Conservation (phyloP, 2,113 vertebrate species). For the Corythornis vintsioides region DNA sequence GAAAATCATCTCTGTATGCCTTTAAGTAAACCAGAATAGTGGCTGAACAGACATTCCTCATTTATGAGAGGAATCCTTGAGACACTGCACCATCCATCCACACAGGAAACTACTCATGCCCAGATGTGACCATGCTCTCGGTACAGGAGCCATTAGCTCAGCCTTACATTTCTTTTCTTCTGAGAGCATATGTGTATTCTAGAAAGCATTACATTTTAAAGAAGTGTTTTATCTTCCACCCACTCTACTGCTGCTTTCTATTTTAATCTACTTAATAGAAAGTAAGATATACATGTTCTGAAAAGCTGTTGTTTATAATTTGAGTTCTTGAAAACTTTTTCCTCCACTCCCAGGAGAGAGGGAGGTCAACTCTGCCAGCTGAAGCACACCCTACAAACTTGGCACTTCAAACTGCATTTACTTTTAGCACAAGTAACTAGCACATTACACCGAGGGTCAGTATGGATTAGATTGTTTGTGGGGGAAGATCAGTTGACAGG, state of each 20-base stretch:
- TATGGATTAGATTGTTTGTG: neutral
- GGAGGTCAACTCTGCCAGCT: neutral
- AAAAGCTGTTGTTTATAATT: neutral
- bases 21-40: neutral
- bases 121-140: neutral
- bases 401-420: neutral
- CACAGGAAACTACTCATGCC: constrained; percentile 17
- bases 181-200: neutral
- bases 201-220: neutral
- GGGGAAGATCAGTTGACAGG: neutral
- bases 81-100: neutral
- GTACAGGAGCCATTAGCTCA: neutral
- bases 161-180: neutral
- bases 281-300: neutral
- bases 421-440: neutral
- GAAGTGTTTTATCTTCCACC: neutral
- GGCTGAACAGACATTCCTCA: constrained; percentile 13
- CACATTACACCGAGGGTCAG: neutral
- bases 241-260: neutral
- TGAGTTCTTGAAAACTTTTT: neutral
- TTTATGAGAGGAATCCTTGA: neutral
- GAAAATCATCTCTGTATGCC: neutral
- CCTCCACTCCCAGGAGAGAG: neutral
- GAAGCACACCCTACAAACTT: neutral
- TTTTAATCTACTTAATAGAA: neutral